Evolutionary conservation across 2,797 vertebrate species (phyloP), one percentile per base, ranked within the genome.

Genomic region (Propithecus deckenii): DNA sequence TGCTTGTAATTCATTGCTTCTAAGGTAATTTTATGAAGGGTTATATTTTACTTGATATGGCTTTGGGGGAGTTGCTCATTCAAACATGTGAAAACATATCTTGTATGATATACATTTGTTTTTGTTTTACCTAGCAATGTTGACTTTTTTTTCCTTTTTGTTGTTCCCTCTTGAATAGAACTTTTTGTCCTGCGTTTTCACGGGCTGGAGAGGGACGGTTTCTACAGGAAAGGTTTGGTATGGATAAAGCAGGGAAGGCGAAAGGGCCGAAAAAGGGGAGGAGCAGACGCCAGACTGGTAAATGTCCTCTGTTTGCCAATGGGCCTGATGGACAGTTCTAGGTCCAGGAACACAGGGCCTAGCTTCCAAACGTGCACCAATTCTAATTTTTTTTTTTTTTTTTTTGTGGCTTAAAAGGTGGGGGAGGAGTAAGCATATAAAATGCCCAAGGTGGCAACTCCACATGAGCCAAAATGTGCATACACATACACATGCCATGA

Each of bases 111-210:
- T 17, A 18, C 50, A 72, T 79, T 92, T 63, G 17, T 12, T 88
- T 89, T 61, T 35, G 20, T 94, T 93, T 97, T 95, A 79, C 86
- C 75, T 87, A 52, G 35, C n/a, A 88, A 59, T 50, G 69, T 13
- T 78, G 65, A 25, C 38, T 28, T n/a, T 43, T 72, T 72, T 72
- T 87, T 13, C 83, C 71, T 84, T 85, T 74, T 89, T 95, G 2
- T 14, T 81, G 25, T 87, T 95, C 7, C 23, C 20, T 86, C 28
- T 22, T 22, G 71, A 89, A 81, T 17, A 95, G 52, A 93, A 89
- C 9, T 35, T 69, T 63, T n/a, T 35, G 57, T 91, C 35, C 55
- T 74, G 69, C 20, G 46, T 32, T 72, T 92, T 96, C 71, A 35
- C 35, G 25, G 46, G 22, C n/a, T 48, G 23, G 69, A 65, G 74